A percentile compares a stretch with the other conserved stretches of the same genome.
phyloP scores from a whole-genome alignment of 2,113 vertebrate genomes.

The Capreolus pygargus region DNA sequence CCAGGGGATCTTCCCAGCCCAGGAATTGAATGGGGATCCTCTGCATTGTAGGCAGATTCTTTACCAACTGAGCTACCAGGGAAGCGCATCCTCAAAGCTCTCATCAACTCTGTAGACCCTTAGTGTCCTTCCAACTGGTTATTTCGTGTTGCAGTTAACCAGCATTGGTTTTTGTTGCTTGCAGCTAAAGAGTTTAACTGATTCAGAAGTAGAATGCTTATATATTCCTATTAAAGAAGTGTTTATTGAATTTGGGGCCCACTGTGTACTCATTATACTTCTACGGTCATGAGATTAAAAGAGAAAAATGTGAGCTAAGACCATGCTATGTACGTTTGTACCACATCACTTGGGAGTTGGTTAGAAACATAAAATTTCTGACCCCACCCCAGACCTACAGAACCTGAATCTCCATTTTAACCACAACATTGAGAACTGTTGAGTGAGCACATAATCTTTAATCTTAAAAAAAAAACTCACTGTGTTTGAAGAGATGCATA shows the following conservation, averaged over 20 bases:
- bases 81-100: background rate
- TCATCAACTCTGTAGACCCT: background rate
- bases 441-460: background rate
- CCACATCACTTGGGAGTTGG: background rate
- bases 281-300: background rate
- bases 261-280: background rate
- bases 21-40: background rate
- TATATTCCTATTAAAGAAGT: background rate
- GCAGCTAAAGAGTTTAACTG: background rate
- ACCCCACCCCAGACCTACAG: background rate
- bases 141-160: background rate
- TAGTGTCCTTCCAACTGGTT: background rate
- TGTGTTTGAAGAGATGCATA: background rate
- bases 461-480: background rate
- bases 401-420: background rate
- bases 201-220: background rate
- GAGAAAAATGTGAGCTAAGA: background rate
- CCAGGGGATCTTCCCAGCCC: background rate
- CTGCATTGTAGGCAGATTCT: background rate
- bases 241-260: background rate
- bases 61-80: background rate
- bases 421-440: background rate
- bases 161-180: background rate
- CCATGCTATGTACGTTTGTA: background rate
- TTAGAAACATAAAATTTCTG: background rate